Evolutionary conservation across 2,797 vertebrate genomes (phyloP).

Genomic region (Acanthurus tractus): DNA sequence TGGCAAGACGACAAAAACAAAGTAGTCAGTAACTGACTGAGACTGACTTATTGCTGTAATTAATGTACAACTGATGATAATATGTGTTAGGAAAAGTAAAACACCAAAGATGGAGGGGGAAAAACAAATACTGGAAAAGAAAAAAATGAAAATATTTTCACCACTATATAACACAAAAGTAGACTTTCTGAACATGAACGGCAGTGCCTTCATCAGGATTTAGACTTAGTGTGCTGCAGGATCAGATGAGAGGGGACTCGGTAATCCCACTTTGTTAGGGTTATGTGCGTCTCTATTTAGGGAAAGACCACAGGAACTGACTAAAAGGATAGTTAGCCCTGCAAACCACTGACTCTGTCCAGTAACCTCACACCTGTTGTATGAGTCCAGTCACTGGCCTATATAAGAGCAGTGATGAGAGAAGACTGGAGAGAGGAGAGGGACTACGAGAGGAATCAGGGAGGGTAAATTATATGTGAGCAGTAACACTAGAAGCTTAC

Average conservation of each 20-base stretch:
- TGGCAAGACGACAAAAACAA: no score
- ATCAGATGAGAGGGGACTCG: slow-evolving; percentile 38
- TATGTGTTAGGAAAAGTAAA: neutral
- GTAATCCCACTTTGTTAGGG: slow-evolving; percentile 50
- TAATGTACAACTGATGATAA: neutral
- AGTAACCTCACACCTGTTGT: slow-evolving; percentile 79
- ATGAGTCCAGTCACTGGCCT: slow-evolving; percentile 17
- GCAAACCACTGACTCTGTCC: slow-evolving; percentile 55
- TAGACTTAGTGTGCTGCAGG: slow-evolving; percentile 19
- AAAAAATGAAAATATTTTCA: neutral
- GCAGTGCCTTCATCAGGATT: slow-evolving; percentile 12
- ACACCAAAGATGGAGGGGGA: neutral
- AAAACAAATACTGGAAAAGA: neutral
- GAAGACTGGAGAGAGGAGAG: slow-evolving; percentile 39
- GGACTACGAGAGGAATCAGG: neutral
- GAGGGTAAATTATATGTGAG: neutral
- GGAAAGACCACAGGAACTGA: slow-evolving; percentile 53
- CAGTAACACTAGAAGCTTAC: slow-evolving; percentile 5
- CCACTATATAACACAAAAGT: neutral
- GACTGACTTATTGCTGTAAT: neutral
- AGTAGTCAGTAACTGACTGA: no score
- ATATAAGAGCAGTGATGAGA: slow-evolving; percentile 62
- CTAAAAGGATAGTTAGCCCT: slow-evolving; percentile 68
- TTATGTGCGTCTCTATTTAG: slow-evolving; percentile 73
- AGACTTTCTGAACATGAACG: neutral